A percentile compares a stretch with the other conserved stretches of the same genome.
phyloP scores from a whole-genome alignment of 2,113 vertebrate species.

The Zeus faber region DNA sequence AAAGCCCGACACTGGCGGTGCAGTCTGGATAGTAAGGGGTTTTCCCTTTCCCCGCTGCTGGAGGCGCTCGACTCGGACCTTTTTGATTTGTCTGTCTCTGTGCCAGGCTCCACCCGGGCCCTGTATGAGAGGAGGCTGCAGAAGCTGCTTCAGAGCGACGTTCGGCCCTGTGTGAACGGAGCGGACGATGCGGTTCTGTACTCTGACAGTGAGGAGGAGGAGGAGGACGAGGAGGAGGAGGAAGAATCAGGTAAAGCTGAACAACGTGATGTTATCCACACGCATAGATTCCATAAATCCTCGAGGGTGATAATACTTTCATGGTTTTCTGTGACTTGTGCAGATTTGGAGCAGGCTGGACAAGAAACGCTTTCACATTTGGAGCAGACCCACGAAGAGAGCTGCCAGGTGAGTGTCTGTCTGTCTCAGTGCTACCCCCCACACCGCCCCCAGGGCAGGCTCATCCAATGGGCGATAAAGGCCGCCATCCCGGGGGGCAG shows the following conservation, averaged over 20 bases:
- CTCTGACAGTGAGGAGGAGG: slow-evolving; percentile 70
- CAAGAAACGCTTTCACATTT: slow-evolving; percentile 9
- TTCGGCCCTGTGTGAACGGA: slow-evolving; percentile 28
- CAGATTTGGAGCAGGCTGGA: slow-evolving; percentile 38
- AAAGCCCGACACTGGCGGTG: no score
- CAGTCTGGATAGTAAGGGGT: no score
- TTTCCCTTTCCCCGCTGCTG: no score
- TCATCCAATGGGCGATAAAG: no score
- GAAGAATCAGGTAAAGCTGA: slow-evolving; percentile 39
- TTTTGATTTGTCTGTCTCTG: slow-evolving; percentile 11
- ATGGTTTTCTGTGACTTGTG: slow-evolving; percentile 13
- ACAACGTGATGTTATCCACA: background rate
- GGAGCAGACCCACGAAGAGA: slow-evolving; percentile 8
- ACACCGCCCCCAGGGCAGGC: background rate
- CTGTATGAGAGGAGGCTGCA: slow-evolving; percentile 80
- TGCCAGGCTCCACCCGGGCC: slow-evolving; percentile 78
- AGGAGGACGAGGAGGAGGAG: slow-evolving; percentile 23
- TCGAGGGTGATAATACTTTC: background rate
- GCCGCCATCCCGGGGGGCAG: no score
- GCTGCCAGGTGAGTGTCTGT: slow-evolving; percentile 53
- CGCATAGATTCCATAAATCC: no score
- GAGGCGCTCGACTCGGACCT: no score
- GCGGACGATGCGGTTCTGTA: slow-evolving; percentile 34
- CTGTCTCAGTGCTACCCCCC: background rate
- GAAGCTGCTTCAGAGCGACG: slow-evolving; percentile 57